A percentile compares a stretch with the other conserved stretches of the same genome.
These are phyloP conservation scores for Trichonephila clavipes DNA, from an alignment of 1,140 invertebrate species.

Conservation along the genomic window DNA sequence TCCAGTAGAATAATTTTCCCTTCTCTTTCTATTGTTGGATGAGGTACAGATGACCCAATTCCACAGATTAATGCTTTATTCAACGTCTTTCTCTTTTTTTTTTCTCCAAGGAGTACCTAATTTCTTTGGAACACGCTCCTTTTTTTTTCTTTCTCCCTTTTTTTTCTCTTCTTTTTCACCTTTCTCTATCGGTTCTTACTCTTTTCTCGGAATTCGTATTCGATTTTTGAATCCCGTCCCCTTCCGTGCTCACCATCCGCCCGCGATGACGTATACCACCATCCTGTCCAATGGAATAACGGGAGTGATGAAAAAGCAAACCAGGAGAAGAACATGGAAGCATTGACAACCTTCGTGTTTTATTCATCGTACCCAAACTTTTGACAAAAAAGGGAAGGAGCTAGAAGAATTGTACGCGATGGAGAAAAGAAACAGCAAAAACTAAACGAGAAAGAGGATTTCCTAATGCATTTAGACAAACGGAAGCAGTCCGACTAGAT, in stretches of 20 bases:
- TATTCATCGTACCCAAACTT: constrained; percentile 63
- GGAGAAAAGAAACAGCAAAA: constrained; percentile 17
- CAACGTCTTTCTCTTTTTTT: background rate
- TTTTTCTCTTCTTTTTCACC: background rate
- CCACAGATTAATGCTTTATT: constrained; percentile 58
- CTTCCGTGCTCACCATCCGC: constrained; percentile 43
- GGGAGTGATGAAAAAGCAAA: constrained; percentile 31
- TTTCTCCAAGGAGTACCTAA: constrained; percentile 21
- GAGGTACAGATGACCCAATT: constrained; percentile 30
- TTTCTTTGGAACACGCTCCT: constrained; percentile 45
- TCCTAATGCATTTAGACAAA: constrained; percentile 69
- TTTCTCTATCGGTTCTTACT: background rate
- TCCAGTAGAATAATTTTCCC: constrained; percentile 28
- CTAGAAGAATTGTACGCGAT: background rate
- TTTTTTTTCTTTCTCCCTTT: background rate
- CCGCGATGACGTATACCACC: constrained; percentile 26
- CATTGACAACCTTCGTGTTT: constrained; percentile 63
- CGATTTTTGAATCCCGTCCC: constrained; percentile 55
- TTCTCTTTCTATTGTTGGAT: constrained; percentile 15
- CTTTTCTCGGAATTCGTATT: constrained; percentile 46
- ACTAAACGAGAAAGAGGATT: constrained; percentile 57
- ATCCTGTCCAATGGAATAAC: background rate
- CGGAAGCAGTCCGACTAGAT: constrained; percentile 44
- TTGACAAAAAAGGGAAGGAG: constrained; percentile 40
- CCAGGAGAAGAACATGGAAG: constrained; percentile 38